Evolutionary conservation across 2,888 invertebrate genomes (phyloP).

Genomic region (Antitype chi): DNA sequence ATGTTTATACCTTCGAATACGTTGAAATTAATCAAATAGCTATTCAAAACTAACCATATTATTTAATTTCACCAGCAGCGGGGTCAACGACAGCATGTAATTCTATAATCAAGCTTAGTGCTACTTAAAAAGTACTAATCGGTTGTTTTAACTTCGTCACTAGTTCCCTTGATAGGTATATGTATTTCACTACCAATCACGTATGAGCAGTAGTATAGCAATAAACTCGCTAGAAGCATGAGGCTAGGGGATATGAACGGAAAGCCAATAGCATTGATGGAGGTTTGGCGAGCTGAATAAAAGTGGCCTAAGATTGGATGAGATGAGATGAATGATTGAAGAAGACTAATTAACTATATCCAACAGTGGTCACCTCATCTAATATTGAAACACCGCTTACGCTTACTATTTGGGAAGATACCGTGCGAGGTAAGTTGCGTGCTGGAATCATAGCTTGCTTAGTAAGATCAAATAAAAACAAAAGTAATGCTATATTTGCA

Average conservation of each 20-base stretch:
- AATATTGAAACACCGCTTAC: not conserved
- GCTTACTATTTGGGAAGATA: not conserved
- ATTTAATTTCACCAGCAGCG: not conserved
- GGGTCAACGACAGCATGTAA: not conserved
- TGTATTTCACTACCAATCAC: not conserved
- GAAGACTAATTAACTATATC: not conserved
- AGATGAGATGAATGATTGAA: not conserved
- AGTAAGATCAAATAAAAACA: conserved; percentile 9
- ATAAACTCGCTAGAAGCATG: not conserved
- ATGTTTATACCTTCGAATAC: not conserved
- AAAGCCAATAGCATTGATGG: not conserved
- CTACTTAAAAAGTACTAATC: not conserved
- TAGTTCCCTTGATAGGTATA: not conserved
- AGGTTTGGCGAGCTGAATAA: not conserved
- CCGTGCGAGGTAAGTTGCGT: not conserved
- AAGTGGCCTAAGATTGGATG: not conserved
- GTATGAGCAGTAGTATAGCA: not conserved
- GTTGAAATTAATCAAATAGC: not conserved
- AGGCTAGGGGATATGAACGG: not conserved
- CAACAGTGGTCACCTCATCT: not conserved
- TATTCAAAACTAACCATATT: not conserved
- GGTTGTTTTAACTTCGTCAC: not conserved
- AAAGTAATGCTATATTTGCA: not conserved
- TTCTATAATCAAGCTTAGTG: not conserved
- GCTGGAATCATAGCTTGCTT: not conserved